A percentile compares a stretch with the other conserved stretches of the same genome.
phyloP scores from a whole-genome alignment of 2,888 invertebrate species.

The Amitus sp. region DNA sequence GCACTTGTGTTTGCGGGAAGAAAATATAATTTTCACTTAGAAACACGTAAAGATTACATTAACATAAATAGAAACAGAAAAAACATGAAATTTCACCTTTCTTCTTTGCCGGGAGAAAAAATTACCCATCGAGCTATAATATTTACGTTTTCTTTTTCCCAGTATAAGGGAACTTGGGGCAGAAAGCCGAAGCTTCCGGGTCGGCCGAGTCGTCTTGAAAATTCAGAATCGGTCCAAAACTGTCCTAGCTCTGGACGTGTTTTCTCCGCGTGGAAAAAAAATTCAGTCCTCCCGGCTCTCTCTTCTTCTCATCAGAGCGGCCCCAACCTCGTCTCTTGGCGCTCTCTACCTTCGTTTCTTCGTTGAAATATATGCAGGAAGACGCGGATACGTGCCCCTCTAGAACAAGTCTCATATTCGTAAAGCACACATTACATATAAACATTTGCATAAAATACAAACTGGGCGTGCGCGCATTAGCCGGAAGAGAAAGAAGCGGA shows the following conservation, averaged over 20 bases:
- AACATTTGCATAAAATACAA: conserved; percentile 9
- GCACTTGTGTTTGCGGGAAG: too few species aligned
- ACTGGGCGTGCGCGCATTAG: conserved; percentile 6
- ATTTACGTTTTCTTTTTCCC: too few species aligned
- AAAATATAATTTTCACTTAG: too few species aligned
- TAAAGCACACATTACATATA: conserved; percentile 7
- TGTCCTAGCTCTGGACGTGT: conserved; percentile 5
- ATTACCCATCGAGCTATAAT: too few species aligned
- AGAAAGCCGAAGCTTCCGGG: background rate
- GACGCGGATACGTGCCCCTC: background rate
- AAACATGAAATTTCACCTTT: too few species aligned
- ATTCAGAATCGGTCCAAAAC: conserved; percentile 7
- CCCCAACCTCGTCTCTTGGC: background rate
- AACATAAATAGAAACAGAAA: too few species aligned
- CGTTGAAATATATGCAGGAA: conserved; percentile 5
- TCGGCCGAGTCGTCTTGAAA: background rate
- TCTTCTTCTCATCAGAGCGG: background rate
- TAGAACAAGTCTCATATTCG: background rate
- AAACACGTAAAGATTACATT: too few species aligned
- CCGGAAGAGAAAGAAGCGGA: background rate
- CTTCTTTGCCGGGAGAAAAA: too few species aligned
- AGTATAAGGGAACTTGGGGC: too few species aligned
- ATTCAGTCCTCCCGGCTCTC: conserved; percentile 8
- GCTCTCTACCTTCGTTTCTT: conserved; percentile 9
- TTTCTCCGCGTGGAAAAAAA: conserved; percentile 9